Conservation (phyloP, 2,797 vertebrate species). For the Morus bassanus region DNA sequence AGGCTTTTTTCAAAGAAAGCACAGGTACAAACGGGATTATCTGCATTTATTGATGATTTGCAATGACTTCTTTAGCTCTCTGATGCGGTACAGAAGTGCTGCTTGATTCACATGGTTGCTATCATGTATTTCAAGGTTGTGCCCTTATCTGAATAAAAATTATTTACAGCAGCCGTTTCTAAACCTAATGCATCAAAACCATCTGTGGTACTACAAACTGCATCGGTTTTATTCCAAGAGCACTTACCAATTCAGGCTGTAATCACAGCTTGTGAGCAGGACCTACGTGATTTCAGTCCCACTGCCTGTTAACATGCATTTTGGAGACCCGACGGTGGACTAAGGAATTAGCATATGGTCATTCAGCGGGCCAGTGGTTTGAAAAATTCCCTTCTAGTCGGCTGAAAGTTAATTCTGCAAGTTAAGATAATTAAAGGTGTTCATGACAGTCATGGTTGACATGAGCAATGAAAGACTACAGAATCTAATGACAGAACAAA, state of each 20-base stretch:
- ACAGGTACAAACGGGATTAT: not conserved
- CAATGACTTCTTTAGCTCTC: not conserved
- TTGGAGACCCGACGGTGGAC: not conserved
- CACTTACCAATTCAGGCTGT: not conserved
- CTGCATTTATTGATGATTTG: not conserved
- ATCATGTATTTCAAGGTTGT: accelerated
- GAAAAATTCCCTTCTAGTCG: not conserved
- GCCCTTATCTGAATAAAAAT: not conserved
- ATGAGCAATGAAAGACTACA: not conserved
- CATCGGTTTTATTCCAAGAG: not conserved
- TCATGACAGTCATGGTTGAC: not conserved
- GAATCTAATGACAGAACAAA: not conserved
- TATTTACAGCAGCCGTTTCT: not conserved
- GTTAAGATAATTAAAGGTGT: not conserved
- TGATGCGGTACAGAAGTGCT: not conserved
- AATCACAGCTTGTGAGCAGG: not conserved
- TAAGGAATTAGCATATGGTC: not conserved
- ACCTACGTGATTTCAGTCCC: not conserved
- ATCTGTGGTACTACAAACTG: not conserved
- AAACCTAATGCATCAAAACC: not conserved
- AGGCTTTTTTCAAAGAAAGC: not conserved
- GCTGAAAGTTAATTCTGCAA: not conserved
- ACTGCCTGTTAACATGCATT: not conserved
- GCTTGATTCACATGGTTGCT: not conserved
- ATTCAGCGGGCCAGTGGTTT: not conserved